phyloP scores from a whole-genome alignment of 2,113 vertebrate species.

The Blennius ocellaris region DNA sequence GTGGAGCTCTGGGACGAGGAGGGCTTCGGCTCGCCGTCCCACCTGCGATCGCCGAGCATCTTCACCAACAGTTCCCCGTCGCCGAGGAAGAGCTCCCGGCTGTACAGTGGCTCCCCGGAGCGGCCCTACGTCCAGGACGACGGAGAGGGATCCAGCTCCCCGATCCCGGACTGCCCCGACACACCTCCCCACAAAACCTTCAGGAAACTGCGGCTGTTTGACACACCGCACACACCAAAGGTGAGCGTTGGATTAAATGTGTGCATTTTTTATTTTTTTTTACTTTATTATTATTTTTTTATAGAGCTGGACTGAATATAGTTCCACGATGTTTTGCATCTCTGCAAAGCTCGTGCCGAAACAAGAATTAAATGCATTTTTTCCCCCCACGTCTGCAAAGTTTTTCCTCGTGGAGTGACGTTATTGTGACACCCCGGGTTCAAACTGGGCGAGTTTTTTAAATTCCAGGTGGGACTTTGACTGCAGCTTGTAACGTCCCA shows the following conservation, averaged over 20 bases:
- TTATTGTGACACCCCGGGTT: no score
- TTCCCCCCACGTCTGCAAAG: no score
- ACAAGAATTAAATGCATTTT: no score
- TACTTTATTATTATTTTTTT: no score
- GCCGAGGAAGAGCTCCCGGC: slow-evolving; percentile 79
- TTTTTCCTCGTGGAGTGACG: no score
- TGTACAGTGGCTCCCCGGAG: slow-evolving; percentile 71
- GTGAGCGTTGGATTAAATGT: slow-evolving; percentile 76
- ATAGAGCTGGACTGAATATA: no score
- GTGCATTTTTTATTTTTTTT: no score
- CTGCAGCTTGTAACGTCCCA: slow-evolving; percentile 17
- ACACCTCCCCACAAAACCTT: slow-evolving; percentile 97
- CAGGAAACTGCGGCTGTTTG: slow-evolving; percentile 93
- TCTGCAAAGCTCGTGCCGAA: no score
- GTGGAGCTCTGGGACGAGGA: slow-evolving; percentile 90
- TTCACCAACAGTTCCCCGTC: slow-evolving; percentile 85
- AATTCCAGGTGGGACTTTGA: slow-evolving; percentile 3
- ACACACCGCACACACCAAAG: slow-evolving; percentile 97
- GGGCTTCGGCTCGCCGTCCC: slow-evolving; percentile 88
- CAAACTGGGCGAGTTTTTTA: not conserved
- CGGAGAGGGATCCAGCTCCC: slow-evolving; percentile 83
- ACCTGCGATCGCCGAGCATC: slow-evolving; percentile 81
- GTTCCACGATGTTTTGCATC: no score
- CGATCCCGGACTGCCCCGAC: slow-evolving; percentile 89
- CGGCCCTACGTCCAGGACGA: slow-evolving; percentile 57